Percentiles rank a stretch among this genome's conserved stretches.
These are phyloP conservation scores for Agrypnia vestita DNA, from an alignment of 1,140 invertebrate species.

Conservation along the genomic window DNA sequence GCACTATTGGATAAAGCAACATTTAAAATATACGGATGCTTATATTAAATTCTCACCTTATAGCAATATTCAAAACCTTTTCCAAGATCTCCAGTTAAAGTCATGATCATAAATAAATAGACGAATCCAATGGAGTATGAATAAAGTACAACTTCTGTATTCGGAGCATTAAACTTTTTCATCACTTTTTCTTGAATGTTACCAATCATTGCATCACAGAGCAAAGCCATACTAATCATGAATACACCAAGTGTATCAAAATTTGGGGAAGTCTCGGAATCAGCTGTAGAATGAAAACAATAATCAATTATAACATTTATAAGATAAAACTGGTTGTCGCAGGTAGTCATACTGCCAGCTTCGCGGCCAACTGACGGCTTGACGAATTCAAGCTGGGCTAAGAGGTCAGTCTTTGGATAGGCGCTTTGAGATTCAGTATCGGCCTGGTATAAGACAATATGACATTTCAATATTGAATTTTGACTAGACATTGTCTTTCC, in stretches of 20 bases:
- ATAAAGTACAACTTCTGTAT: constrained; percentile 94
- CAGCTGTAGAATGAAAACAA: constrained; percentile 77
- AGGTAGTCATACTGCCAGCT: too few species aligned
- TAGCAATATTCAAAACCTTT: constrained; percentile 86
- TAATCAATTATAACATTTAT: too few species aligned
- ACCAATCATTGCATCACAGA: constrained; percentile 95
- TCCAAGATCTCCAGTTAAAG: constrained; percentile 82
- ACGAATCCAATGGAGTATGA: constrained; percentile 92
- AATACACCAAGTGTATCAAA: constrained; percentile 88
- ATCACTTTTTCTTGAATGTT: constrained; percentile 97
- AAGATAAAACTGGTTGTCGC: too few species aligned
- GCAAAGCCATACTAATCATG: constrained; percentile 89
- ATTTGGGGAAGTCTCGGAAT: constrained; percentile 90
- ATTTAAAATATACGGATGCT: too few species aligned
- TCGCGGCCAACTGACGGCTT: too few species aligned
- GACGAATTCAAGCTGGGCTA: too few species aligned
- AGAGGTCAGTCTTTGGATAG: too few species aligned
- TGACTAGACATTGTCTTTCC: too few species aligned
- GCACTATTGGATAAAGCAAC: too few species aligned
- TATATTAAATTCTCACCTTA: constrained; percentile 82
- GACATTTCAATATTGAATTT: too few species aligned
- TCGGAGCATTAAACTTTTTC: constrained; percentile 86
- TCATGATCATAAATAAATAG: constrained; percentile 86
- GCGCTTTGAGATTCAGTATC: too few species aligned
- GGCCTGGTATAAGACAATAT: too few species aligned